A percentile compares a stretch with the other conserved stretches of the same genome.
Evolutionary conservation across 2,888 invertebrate genomes (phyloP).

Genomic region (Hypselothyrea guttata): DNA sequence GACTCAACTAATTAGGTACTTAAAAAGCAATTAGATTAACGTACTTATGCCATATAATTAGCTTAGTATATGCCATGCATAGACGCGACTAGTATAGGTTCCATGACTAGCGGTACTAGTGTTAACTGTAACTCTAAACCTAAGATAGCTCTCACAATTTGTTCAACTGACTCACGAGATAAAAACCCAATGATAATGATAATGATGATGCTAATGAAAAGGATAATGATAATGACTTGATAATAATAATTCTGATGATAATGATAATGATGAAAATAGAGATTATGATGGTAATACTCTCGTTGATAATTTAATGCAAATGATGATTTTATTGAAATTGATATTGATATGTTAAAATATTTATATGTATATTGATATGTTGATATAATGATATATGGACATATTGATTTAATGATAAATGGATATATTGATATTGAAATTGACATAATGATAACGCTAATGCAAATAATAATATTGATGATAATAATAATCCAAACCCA

Average conservation of each 20-base stretch:
- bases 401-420: background rate
- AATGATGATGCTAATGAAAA: background rate
- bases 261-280: too few relatives aligned
- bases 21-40: slow-evolving; percentile 16
- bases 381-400: background rate
- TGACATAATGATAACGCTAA: slow-evolving; percentile 7
- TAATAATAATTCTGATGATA: too few relatives aligned
- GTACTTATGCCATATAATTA: slow-evolving; percentile 8
- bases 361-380: too few relatives aligned
- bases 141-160: slow-evolving; percentile 38
- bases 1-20: slow-evolving; percentile 45
- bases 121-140: slow-evolving; percentile 28
- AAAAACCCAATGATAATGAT: background rate
- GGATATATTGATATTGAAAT: background rate
- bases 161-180: slow-evolving; percentile 32
- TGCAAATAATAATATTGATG: slow-evolving; percentile 2
- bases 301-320: too few relatives aligned
- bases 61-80: slow-evolving; percentile 20
- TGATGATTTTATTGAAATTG: too few relatives aligned
- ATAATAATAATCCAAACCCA: slow-evolving; percentile 9
- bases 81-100: slow-evolving; percentile 8
- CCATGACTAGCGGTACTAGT: slow-evolving; percentile 43
- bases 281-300: too few relatives aligned
- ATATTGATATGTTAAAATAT: too few relatives aligned
- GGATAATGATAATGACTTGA: too few relatives aligned